phyloP scores from a whole-genome alignment of 2,888 invertebrate genomes.

The Lydus trimaculatus region DNA sequence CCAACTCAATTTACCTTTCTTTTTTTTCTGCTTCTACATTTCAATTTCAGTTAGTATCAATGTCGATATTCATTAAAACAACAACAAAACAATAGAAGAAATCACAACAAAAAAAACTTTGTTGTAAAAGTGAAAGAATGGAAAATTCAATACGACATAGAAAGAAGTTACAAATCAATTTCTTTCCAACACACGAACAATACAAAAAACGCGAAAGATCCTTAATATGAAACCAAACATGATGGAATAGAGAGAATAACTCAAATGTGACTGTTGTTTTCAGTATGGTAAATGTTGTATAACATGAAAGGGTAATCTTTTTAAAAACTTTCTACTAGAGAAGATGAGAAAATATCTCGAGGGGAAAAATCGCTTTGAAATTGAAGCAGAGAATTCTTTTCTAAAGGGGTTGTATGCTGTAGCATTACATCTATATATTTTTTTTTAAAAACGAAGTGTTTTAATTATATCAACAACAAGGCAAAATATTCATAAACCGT shows the following conservation, averaged over 20 bases:
- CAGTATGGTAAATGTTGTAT: background rate
- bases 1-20: background rate
- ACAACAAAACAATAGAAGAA: background rate
- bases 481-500: background rate
- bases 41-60: background rate
- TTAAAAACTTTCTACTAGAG: background rate
- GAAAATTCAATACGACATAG: background rate
- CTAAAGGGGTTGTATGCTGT: background rate
- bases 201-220: background rate
- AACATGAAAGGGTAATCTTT: background rate
- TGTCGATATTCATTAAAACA: background rate
- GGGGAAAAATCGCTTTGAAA: background rate
- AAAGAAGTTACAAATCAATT: background rate
- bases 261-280: background rate
- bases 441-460: too few relatives aligned
- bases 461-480: too few relatives aligned
- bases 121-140: background rate
- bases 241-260: background rate
- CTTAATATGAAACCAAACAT: background rate
- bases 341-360: background rate
- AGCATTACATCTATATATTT: too few relatives aligned
- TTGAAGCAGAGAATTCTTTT: background rate
- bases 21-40: background rate
- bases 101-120: background rate
- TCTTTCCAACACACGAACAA: background rate